These are phyloP conservation scores for Pseudomyrmex sp. DNA, from an alignment of 1,140 invertebrate genomes.

Conservation along the genomic window DNA sequence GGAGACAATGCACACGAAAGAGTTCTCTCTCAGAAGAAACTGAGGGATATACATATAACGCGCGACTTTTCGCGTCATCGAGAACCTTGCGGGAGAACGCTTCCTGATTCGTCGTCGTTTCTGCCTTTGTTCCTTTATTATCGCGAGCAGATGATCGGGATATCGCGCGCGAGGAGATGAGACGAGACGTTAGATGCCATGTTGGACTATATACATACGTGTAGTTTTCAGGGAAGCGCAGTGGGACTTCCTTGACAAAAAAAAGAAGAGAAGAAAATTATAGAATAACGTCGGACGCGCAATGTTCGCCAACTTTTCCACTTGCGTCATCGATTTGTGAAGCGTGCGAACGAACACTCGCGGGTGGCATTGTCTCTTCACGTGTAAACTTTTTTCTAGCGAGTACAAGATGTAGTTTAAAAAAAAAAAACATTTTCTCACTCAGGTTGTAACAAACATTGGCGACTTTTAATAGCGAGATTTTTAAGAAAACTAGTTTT, in stretches of 20 bases:
- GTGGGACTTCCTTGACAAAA: conserved; percentile 25
- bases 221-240: conserved; percentile 48
- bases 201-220: conserved; percentile 19
- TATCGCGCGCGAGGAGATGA: background rate
- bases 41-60: conserved; percentile 23
- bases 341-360: conserved; percentile 33
- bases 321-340: conserved; percentile 37
- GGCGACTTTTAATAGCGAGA: background rate
- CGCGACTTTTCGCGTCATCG: conserved; percentile 23
- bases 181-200: conserved; percentile 57
- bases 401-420: no score
- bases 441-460: no score
- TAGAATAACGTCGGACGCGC: conserved; percentile 21
- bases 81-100: background rate
- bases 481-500: background rate
- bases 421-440: background rate
- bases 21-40: background rate
- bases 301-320: conserved; percentile 51
- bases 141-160: conserved; percentile 20
- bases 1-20: background rate
- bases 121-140: conserved; percentile 38
- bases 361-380: conserved; percentile 26
- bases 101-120: conserved; percentile 40
- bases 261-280: background rate
- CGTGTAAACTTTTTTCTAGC: background rate